Percentiles rank a stretch among this genome's conserved stretches.
Conservation (phyloP, 1,140 invertebrate species). For the Kradibia gibbosae region DNA sequence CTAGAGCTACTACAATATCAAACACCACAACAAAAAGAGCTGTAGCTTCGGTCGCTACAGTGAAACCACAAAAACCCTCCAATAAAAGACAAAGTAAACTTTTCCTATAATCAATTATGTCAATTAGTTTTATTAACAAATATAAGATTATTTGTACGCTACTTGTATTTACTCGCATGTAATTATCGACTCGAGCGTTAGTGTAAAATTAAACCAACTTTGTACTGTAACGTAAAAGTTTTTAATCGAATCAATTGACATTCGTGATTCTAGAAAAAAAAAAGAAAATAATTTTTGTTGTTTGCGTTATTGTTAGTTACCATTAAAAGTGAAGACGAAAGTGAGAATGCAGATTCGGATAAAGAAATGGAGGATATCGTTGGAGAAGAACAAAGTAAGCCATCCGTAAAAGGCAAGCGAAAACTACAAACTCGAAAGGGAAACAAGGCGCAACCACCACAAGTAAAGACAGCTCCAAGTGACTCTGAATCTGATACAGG, state of each 20-base stretch:
- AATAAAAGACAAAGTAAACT: conserved; percentile 65
- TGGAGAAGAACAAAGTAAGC: conserved; percentile 56
- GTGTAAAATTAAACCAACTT: no score
- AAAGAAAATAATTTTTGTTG: conserved; percentile 14
- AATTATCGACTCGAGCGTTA: no score
- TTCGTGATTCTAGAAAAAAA: not conserved
- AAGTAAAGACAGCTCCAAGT: conserved; percentile 64
- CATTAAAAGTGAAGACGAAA: conserved; percentile 68
- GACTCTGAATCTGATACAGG: conserved; percentile 74
- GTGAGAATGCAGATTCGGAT: conserved; percentile 65
- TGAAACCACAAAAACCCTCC: conserved; percentile 68
- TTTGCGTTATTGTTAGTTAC: conserved; percentile 47
- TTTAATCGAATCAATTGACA: no score
- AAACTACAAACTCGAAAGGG: conserved; percentile 69
- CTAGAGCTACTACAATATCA: conserved; percentile 55
- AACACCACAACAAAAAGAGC: conserved; percentile 68
- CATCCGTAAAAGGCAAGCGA: conserved; percentile 67
- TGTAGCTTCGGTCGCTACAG: conserved; percentile 65
- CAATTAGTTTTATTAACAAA: not conserved
- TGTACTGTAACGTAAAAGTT: no score
- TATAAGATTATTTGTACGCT: not conserved
- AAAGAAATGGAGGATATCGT: conserved; percentile 64
- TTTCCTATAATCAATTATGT: not conserved
- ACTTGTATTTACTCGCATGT: no score
- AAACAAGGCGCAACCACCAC: conserved; percentile 69